A percentile compares a stretch with the other conserved stretches of the same genome.
These are phyloP conservation scores for Drosophila watanabei DNA, from an alignment of 1,140 invertebrate species.

Conservation along the genomic window DNA sequence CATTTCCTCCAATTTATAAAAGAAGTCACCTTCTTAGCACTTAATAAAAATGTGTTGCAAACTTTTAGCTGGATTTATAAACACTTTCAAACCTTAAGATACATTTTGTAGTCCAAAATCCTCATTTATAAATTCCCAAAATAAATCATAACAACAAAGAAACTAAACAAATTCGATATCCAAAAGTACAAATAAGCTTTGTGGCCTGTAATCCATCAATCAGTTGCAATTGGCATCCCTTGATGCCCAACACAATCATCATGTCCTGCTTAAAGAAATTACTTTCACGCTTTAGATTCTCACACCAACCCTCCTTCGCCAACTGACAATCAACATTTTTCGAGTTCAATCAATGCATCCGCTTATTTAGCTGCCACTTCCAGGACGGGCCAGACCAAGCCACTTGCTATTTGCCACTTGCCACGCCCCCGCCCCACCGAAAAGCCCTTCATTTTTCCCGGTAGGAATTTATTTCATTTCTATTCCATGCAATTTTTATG, in stretches of 20 bases:
- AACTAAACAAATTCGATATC: neutral
- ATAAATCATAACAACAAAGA: slow-evolving; percentile 1
- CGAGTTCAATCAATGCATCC: slow-evolving; percentile 68
- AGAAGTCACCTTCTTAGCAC: neutral
- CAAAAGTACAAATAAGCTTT: neutral
- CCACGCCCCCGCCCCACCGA: neutral
- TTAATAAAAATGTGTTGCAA: neutral
- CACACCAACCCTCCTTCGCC: neutral
- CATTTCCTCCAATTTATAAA: neutral
- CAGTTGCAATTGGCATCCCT: slow-evolving; percentile 25
- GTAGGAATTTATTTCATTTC: slow-evolving; percentile 73
- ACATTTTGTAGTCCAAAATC: neutral
- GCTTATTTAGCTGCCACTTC: slow-evolving; percentile 66
- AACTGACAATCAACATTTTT: slow-evolving; percentile 62
- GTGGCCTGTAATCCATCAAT: slow-evolving; percentile 28
- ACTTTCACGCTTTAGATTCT: slow-evolving; percentile 34
- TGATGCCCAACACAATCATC: slow-evolving; percentile 24
- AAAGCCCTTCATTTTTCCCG: slow-evolving; percentile 4
- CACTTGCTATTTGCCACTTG: slow-evolving; percentile 35
- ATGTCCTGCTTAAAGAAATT: slow-evolving; percentile 51
- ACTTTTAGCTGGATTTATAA: neutral
- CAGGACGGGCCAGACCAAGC: slow-evolving; percentile 16
- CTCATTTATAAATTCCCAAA: neutral
- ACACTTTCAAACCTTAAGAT: neutral
- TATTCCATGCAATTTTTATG: slow-evolving; percentile 74